Evolutionary conservation across 1,140 invertebrate species (phyloP).

Genomic region (Colletes gigas): DNA sequence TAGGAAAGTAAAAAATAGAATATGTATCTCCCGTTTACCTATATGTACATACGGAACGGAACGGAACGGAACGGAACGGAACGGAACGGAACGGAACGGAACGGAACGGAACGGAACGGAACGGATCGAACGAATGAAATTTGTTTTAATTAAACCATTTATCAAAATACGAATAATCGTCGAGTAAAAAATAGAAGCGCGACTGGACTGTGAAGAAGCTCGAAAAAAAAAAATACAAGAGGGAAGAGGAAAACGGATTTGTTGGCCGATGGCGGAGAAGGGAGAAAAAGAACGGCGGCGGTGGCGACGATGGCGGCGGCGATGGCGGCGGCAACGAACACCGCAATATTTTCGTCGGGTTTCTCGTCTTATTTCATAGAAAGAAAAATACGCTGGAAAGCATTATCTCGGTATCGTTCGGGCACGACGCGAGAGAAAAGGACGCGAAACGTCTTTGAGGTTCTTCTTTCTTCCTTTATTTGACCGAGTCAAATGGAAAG

Average conservation of each 20-base stretch:
- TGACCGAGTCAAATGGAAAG: slow-evolving; percentile 50
- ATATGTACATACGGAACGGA: no score
- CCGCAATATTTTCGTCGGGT: slow-evolving; percentile 46
- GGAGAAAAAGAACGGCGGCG: no score
- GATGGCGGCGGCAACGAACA: neutral
- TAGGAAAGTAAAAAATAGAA: slow-evolving; percentile 8
- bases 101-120: no score
- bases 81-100: no score
- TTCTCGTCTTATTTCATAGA: slow-evolving; percentile 55
- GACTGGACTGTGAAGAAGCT: no score
- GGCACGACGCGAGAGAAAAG: neutral
- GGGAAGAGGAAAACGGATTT: slow-evolving; percentile 14
- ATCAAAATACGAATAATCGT: no score
- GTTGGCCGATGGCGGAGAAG: neutral
- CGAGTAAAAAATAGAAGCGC: no score
- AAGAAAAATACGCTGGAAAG: slow-evolving; percentile 49
- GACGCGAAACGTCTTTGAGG: slow-evolving; percentile 46
- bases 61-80: no score
- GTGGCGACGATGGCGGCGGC: no score
- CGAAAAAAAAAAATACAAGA: slow-evolving; percentile 4
- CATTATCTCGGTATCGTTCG: slow-evolving; percentile 52
- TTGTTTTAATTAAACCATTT: no score
- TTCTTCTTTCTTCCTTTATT: slow-evolving; percentile 19
- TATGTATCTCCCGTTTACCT: no score
- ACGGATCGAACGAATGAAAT: no score